These are phyloP conservation scores for Turnix velox DNA, from an alignment of 2,113 vertebrate genomes.

Conservation along the genomic window DNA sequence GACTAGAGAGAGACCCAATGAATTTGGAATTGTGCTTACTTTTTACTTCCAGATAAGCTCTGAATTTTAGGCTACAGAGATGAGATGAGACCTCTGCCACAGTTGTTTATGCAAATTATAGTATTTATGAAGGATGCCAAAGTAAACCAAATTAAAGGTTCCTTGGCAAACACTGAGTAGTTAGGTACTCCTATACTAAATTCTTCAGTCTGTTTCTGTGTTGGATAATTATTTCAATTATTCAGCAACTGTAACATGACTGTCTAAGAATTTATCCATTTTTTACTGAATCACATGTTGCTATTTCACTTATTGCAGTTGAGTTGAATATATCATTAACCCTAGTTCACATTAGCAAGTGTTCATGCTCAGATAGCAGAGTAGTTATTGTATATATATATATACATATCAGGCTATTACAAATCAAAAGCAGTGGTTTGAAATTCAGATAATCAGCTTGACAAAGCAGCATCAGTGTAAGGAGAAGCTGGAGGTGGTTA, in stretches of 20 bases:
- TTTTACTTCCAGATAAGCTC: background rate
- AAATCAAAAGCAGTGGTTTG: background rate
- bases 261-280: background rate
- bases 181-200: background rate
- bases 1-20: background rate
- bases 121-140: background rate
- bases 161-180: background rate
- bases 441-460: background rate
- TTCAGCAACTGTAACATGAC: background rate
- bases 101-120: background rate
- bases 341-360: background rate
- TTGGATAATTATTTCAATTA: background rate
- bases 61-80: background rate
- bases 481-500: background rate
- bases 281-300: background rate
- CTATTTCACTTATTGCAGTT: background rate
- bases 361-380: background rate
- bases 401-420: background rate
- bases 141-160: background rate
- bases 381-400: background rate
- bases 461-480: background rate
- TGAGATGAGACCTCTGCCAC: background rate
- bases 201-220: background rate
- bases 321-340: background rate
- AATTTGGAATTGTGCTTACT: background rate